phyloP scores from a whole-genome alignment of 2,888 invertebrate species.

The Pandemis corylana region DNA sequence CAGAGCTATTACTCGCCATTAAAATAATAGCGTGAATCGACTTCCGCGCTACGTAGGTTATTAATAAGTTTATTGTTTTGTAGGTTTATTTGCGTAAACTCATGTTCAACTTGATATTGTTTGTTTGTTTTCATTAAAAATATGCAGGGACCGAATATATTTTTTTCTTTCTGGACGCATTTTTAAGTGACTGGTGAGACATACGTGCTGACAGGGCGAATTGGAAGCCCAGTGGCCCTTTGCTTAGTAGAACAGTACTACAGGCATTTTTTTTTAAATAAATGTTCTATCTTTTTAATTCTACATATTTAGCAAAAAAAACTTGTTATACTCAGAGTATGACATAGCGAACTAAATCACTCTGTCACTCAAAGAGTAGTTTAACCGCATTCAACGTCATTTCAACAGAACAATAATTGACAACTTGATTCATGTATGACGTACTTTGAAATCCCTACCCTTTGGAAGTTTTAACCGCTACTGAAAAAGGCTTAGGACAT shows the following conservation, averaged over 20 bases:
- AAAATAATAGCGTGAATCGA: background rate
- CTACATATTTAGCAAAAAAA: no score
- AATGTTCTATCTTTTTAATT: no score
- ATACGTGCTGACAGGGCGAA: no score
- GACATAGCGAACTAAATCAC: no score
- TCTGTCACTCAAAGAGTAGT: background rate
- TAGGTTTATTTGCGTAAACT: background rate
- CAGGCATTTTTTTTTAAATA: no score
- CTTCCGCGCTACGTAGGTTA: background rate
- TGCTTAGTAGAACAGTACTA: no score
- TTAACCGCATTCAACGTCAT: background rate
- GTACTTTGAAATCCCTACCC: background rate
- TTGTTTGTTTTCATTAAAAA: no score
- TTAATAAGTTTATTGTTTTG: background rate
- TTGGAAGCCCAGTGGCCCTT: no score
- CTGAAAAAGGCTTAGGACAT: background rate
- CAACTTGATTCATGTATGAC: background rate
- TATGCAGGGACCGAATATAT: no score
- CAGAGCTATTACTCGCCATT: background rate
- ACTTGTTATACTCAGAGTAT: background rate
- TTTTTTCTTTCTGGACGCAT: no score
- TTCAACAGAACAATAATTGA: background rate
- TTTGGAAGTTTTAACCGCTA: background rate
- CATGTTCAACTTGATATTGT: background rate
- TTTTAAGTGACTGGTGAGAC: no score